Evolutionary conservation across 2,888 invertebrate species (phyloP), one percentile per base, ranked within the genome.

Genomic region (Sepioteuthis lessoniana): DNA sequence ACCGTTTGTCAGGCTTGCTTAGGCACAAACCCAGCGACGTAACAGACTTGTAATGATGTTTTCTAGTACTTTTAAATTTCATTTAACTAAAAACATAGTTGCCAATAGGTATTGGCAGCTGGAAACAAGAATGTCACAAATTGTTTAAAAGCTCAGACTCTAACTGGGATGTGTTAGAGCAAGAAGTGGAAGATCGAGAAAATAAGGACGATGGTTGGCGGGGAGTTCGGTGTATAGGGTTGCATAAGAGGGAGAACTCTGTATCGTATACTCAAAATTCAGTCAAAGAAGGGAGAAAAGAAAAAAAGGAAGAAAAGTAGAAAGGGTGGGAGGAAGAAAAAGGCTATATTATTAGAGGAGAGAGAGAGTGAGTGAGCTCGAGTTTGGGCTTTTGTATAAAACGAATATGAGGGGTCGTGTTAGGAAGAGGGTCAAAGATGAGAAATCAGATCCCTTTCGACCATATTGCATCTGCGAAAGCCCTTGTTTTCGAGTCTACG

Each of bases 31-130:
- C 46, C 42, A 47, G 16, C 46, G n/a, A 42, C n/a, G 92, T 92
- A 92, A 92, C 46, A 92, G 92, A 38, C 92, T 42, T 92, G 92
- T 92, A 92, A 92, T 92, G 92, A 92, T 92, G 92, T 92, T 92
- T 92, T 92, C 92, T n/a, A 47, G 92, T 92, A 92, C 92, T 92
- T 92, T 92, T 92, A 92, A 92, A 92, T 92, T 92, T 47, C 92
- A 92, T 92, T 92, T 92, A 92, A 92, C 92, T 92, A 47, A 92
- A 92, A 92, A 92, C 92, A 92, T 42, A 92, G 46, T 46, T 92
- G 92, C 92, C 46, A 92, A 92, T 92, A 92, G 92, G 47, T 92
- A 92, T 92, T 92, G 47, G 92, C 92, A 47, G 47, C 92, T 42
- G 42, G 47, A 92, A 92, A 92, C 46, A 92, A 47, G 92, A 21